Conservation (phyloP, 2,797 vertebrate genomes). For the Cossypha caffra region DNA sequence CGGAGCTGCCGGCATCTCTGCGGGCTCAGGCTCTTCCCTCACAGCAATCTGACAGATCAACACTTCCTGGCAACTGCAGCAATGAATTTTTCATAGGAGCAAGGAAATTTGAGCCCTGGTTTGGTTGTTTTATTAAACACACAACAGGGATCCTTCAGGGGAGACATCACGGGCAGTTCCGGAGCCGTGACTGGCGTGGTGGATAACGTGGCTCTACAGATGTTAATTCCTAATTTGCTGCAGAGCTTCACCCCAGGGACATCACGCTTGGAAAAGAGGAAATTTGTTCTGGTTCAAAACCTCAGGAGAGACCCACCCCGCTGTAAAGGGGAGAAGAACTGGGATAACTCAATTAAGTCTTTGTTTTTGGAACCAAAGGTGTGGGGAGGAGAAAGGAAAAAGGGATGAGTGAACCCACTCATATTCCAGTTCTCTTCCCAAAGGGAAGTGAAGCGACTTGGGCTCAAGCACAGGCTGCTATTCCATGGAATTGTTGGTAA, state of each 20-base stretch:
- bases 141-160: conserved; percentile 46
- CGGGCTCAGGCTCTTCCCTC: neutral
- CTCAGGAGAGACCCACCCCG: neutral
- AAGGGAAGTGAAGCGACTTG: neutral
- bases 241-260: neutral
- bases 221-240: conserved; percentile 52
- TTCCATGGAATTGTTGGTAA: neutral
- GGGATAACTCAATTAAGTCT: neutral
- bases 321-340: neutral
- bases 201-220: neutral
- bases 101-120: conserved; percentile 42
- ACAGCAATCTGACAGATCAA: neutral
- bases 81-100: conserved; percentile 67
- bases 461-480: neutral
- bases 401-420: neutral
- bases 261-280: neutral
- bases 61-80: neutral
- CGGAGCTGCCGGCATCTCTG: neutral
- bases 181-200: neutral
- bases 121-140: conserved; percentile 71
- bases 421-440: neutral
- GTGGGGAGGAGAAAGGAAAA: neutral
- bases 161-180: conserved; percentile 1
- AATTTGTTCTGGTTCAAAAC: conserved; percentile 27
- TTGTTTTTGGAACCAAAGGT: neutral